phyloP scores from a whole-genome alignment of 2,888 invertebrate species.

The Heliconius charithonia region DNA sequence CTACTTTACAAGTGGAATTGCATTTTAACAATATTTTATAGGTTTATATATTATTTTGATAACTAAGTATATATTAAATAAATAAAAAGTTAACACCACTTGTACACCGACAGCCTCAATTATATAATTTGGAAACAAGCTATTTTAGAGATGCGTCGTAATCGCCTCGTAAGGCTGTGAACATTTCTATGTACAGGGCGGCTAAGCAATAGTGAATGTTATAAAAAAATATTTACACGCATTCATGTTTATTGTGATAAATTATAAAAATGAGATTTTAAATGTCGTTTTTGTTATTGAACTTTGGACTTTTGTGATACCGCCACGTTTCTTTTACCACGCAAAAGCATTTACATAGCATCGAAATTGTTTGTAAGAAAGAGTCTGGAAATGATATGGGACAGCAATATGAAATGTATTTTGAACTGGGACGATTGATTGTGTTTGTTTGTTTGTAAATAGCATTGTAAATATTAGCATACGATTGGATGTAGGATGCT shows the following conservation, averaged over 20 bases:
- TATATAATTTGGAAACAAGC: conserved; percentile 16
- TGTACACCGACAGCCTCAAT: not conserved
- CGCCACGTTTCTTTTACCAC: conserved; percentile 17
- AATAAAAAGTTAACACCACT: not conserved
- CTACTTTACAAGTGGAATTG: not conserved
- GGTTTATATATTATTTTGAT: not conserved
- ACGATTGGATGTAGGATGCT: conserved; percentile 74
- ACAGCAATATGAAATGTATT: conserved; percentile 32
- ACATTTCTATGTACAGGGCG: conserved; percentile 31
- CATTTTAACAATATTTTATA: not conserved
- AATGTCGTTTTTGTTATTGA: conserved; percentile 12
- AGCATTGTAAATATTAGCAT: conserved; percentile 70
- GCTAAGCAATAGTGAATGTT: conserved; percentile 25
- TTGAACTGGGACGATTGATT: conserved; percentile 33
- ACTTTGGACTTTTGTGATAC: conserved; percentile 1
- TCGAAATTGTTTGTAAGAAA: conserved; percentile 21
- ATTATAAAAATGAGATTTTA: conserved; percentile 37
- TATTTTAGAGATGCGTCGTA: conserved; percentile 13
- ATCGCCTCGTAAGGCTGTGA: conserved; percentile 36
- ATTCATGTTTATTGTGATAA: conserved; percentile 42
- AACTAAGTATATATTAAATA: not conserved
- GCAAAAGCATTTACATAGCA: conserved; percentile 40
- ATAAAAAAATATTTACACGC: conserved; percentile 23
- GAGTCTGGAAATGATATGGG: not conserved
- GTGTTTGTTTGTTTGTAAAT: conserved; percentile 56